Base-by-base conservation (phyloP, 35 echinoderm and acorn worm species). In the Anneissia japonica region DNA sequence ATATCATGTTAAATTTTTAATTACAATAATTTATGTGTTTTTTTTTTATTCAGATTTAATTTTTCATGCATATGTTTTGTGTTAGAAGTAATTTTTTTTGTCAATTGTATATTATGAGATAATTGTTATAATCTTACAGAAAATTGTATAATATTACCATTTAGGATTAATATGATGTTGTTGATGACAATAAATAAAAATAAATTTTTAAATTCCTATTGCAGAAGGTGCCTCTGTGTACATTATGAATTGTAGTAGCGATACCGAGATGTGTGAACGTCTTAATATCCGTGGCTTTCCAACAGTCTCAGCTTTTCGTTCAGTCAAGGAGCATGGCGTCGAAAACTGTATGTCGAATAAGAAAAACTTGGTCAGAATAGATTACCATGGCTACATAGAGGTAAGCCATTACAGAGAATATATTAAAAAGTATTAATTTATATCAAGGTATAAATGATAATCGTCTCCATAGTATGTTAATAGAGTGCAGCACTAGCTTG, bases 341-440 rank as follows among this genome's bases (percentile, higher is more conserved):
- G 92, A 91, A 46, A 74, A 86, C 32, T 97, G 95, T 74, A 37
- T 87, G n/a, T 84, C 41, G 31, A 77, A 75, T 17, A 36, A 56
- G 14, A 32, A 46, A 23, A 91, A 97, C 55, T 91, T 87, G 9
- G 51, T 93, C 16, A 90, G 95, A 29, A 87, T 97, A 85, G 95
- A 97, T 72, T 97, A 91, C 46, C 95, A 97, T 89, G 95, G 95
- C 36, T 37, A 91, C 0, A 43, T 97, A 35, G 85, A 86, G 82
- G 95, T 93, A 81, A 84, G 82, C 55, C 30, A 16, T 31, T 10
- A 1, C 34, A n/a, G n/a, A n/a, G n/a, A n/a, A n/a, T n/a, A n/a
- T n/a, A n/a, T n/a, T n/a, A n/a, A n/a, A n/a, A n/a, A n/a, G n/a
- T n/a, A n/a, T n/a, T n/a, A n/a, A n/a, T n/a, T n/a, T n/a, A n/a